Percentiles rank a stretch among this genome's conserved stretches.
phyloP scores from a whole-genome alignment of 2,797 vertebrate species.

The Pangasius djambal region DNA sequence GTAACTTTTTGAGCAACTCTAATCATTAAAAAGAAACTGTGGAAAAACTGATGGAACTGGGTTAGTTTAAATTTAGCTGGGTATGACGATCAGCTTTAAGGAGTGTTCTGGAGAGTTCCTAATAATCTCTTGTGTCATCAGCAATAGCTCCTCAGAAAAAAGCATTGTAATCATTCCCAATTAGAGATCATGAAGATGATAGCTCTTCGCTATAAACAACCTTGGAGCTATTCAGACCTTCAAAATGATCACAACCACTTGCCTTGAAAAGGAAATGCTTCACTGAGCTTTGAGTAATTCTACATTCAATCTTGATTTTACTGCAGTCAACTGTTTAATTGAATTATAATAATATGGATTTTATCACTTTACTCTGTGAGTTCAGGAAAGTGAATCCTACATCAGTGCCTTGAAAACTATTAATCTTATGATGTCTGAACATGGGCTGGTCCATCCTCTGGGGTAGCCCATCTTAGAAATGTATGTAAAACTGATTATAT shows the following conservation, averaged over 20 bases:
- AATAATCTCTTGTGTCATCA: slow-evolving; percentile 14
- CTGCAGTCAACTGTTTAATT: neutral
- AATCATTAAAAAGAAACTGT: slow-evolving; percentile 5
- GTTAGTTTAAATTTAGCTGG: slow-evolving; percentile 17
- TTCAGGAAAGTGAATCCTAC: neutral
- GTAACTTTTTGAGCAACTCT: neutral
- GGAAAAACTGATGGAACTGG: neutral
- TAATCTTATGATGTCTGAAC: neutral
- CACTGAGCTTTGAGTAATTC: slow-evolving; percentile 3
- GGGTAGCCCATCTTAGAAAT: neutral
- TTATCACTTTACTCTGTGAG: neutral
- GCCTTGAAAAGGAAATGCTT: slow-evolving; percentile 15
- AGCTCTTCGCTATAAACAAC: slow-evolving; percentile 32
- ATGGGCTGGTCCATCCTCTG: neutral
- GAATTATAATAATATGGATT: neutral
- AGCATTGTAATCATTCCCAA: slow-evolving; percentile 27
- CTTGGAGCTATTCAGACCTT: neutral
- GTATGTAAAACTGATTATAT: neutral
- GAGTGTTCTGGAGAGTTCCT: neutral
- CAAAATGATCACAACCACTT: neutral
- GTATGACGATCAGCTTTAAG: neutral
- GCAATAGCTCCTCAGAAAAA: slow-evolving; percentile 8
- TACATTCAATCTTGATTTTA: slow-evolving; percentile 12
- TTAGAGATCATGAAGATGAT: slow-evolving; percentile 12
- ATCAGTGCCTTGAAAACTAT: neutral